Conservation (phyloP, 2,797 vertebrate genomes). For the Chloroceryle amazona region DNA sequence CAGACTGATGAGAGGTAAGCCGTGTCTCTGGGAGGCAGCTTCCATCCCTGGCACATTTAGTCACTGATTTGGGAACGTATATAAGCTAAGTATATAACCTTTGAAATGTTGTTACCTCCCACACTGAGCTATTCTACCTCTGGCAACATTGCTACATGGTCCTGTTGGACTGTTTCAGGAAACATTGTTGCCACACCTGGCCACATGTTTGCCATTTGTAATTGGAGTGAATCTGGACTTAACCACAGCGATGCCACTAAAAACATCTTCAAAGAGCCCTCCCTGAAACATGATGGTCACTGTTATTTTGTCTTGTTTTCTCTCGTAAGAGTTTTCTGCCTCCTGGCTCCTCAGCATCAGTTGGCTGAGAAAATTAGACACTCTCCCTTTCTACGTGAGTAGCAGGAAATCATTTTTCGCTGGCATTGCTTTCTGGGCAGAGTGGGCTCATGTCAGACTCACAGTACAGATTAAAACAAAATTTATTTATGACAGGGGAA, state of each 20-base stretch:
- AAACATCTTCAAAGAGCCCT: neutral
- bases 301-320: neutral
- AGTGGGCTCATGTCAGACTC: neutral
- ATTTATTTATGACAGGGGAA: neutral
- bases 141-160: neutral
- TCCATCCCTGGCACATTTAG: neutral
- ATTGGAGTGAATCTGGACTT: neutral
- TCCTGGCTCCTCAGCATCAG: fast-evolving
- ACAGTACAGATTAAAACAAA: neutral
- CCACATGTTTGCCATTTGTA: neutral
- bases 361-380: neutral
- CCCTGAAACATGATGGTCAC: neutral
- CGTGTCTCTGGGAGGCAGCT: neutral
- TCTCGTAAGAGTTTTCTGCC: neutral
- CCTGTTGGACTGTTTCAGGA: neutral
- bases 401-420: neutral
- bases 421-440: neutral
- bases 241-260: neutral
- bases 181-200: neutral
- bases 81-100: neutral
- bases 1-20: neutral
- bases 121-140: neutral
- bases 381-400: neutral
- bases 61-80: neutral
- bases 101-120: neutral